Evolutionary conservation across 1,140 invertebrate species (phyloP), one percentile per base, ranked within the genome.

Genomic region (Sitophilus oryzae): DNA sequence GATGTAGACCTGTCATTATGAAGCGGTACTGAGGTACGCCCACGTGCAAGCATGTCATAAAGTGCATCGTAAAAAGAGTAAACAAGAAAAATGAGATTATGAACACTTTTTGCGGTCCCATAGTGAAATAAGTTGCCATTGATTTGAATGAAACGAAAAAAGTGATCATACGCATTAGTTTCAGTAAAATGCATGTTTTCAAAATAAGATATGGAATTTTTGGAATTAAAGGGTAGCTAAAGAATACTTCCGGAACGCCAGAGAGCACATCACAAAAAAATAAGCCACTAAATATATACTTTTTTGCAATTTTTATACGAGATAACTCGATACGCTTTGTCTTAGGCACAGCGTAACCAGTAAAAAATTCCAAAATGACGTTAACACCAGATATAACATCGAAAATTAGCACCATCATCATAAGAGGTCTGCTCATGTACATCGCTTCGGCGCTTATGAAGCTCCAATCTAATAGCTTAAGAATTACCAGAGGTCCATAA

Each of bases 351-450:
- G 18, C 6, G 38, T 46, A 61, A 11, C 59, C 59, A 30, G 52
- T 58, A 21, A 49, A 50, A 35, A 57, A 61, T 14, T 54, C 44
- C 3, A 57, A 41, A 10, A 49, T 3, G 14, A 61, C 20, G 21
- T 57, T 52, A 2, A 49, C 10, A 8, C 40, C 11, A 0, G 46
- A 38, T 6, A 58, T 5, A 20, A 50, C 3, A 38, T 61, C 59
- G 2, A 57, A 10, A 8, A 49, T 19, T 6, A 43, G 14, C 0
- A 20, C 1, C 14, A 14, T 20, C 11, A 22, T 16, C 8, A 38
- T 2, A 3, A 45, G 11, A 3, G 37, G 41, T 15, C 47, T 20
- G 5, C 5, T 34, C 11, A 6, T 6, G 11, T 34, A 11, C 25
- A 34, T 34, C 4, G 1, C 6, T 3, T 38, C 18, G 1, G 45